Base-by-base conservation (phyloP, 2,113 vertebrate genomes). In the Carassius gibelio region DNA sequence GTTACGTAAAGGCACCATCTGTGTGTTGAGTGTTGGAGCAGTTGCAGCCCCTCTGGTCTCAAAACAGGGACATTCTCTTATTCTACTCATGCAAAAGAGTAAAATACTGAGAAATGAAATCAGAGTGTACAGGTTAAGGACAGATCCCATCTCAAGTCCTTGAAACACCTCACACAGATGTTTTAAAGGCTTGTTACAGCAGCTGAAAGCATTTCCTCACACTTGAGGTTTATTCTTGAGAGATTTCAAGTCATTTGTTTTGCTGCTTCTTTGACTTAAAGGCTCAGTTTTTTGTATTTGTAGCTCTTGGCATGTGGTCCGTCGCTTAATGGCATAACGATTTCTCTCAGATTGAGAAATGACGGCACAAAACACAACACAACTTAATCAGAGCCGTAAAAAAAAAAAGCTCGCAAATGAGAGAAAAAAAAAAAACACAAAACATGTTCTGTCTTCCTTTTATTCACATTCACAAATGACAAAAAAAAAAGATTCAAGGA, bases 1-100 rank as follows among this genome's bases (percentile, higher is more conserved):
- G 38, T 88, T 88, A 88, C 14, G 21, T 90, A 87, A 90, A 85
- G 62, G 55, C 80, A 59, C 81, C 87, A 87, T 90, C 87, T 90
- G 87, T 85, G 87, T 72, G 62, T 48, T 19, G 76, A 71, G 83
- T 38, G 45, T 85, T 81, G 79, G 69, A 88, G 83, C 87, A 88
- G 81, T 85, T 85, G 83, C 83, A 77, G 36, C 34, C 61, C 87
- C 85, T 72, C 78, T 23, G 87, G 87, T 81, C 75, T 69, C 50
- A 1, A 36, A 84, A 79, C 42, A 59, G 71, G 72, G 57, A 83
- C 68, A 74, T n/a, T 36, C 81, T 52, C 61, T 55, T 61, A 42
- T 82, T 85, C 79, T 81, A 79, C 36, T 87, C 75, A 85, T 83
- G 42, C 66, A 57, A 57, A 78, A 3, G 55, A 26, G 64, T 9